Conservation (phyloP, 2,888 invertebrate species). For the Hypercompe scribonia region DNA sequence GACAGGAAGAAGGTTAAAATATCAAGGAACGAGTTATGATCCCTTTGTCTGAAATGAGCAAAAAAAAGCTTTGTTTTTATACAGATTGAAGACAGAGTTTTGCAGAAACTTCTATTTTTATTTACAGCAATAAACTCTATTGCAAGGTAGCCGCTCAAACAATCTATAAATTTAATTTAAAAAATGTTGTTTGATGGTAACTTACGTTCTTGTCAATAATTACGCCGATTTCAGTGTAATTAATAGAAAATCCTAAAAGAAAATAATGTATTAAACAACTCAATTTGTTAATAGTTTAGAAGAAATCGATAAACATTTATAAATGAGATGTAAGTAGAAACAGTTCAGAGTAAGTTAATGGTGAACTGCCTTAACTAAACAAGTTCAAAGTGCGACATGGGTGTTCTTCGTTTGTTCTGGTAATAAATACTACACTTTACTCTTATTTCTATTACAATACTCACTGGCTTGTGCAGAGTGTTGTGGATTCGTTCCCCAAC, state of each 20-base stretch:
- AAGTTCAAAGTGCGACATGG: constrained; percentile 39
- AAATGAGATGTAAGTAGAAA: constrained; percentile 37
- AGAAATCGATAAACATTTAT: constrained; percentile 43
- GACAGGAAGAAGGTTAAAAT: not conserved
- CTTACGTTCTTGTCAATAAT: not conserved
- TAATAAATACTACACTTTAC: constrained; percentile 35
- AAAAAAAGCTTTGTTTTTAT: too few relatives aligned
- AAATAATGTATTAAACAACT: constrained; percentile 22
- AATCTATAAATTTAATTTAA: not conserved
- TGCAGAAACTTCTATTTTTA: not conserved
- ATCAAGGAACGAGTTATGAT: too few relatives aligned
- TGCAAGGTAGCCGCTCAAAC: not conserved
- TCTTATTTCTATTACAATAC: not conserved
- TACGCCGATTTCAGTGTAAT: not conserved
- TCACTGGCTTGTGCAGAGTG: not conserved
- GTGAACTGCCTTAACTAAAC: constrained; percentile 49
- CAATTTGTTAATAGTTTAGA: constrained; percentile 41
- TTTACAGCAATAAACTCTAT: not conserved
- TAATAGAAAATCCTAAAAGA: not conserved
- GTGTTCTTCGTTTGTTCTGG: constrained; percentile 30
- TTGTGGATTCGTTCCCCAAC: not conserved
- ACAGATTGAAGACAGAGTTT: too few relatives aligned
- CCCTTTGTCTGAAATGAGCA: too few relatives aligned
- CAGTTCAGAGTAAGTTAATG: constrained; percentile 37
- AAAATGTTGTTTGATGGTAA: not conserved